phyloP scores from a whole-genome alignment of 1,140 invertebrate species.

The Gyrodactylus salaris region DNA sequence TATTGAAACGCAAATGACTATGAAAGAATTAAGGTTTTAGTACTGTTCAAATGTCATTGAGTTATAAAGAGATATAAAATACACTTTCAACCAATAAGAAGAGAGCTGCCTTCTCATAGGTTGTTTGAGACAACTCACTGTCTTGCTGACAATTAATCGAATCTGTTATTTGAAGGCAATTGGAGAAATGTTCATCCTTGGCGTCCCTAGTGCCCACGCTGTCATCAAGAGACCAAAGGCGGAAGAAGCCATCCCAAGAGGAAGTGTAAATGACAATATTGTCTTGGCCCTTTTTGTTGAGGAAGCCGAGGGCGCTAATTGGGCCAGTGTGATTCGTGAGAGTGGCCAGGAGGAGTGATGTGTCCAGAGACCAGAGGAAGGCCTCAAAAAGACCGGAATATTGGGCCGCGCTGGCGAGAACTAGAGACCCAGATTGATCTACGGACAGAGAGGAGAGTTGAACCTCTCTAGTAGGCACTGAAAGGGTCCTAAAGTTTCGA shows the following conservation, averaged over 20 bases:
- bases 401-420: conserved; percentile 37
- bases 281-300: not conserved
- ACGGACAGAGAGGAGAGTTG: conserved; percentile 67
- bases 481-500: conserved; percentile 75
- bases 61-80: not conserved
- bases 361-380: conserved; percentile 68
- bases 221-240: not conserved
- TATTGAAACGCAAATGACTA: not conserved
- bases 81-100: not conserved
- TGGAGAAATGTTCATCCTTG: not conserved
- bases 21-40: too few species aligned
- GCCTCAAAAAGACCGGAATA: conserved; percentile 63
- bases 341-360: conserved; percentile 38
- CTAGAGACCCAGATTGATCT: conserved; percentile 51
- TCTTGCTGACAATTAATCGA: not conserved
- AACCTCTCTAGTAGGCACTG: conserved; percentile 41
- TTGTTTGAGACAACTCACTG: too few species aligned
- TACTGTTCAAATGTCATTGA: too few species aligned
- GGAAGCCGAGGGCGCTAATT: not conserved
- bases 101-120: too few species aligned
- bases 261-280: not conserved
- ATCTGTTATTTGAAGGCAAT: not conserved
- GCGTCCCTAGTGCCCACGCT: too few species aligned
- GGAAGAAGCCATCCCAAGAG: not conserved
- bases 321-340: not conserved